These are phyloP conservation scores for Melolontha melolontha DNA, from an alignment of 2,888 invertebrate genomes.

Conservation along the genomic window DNA sequence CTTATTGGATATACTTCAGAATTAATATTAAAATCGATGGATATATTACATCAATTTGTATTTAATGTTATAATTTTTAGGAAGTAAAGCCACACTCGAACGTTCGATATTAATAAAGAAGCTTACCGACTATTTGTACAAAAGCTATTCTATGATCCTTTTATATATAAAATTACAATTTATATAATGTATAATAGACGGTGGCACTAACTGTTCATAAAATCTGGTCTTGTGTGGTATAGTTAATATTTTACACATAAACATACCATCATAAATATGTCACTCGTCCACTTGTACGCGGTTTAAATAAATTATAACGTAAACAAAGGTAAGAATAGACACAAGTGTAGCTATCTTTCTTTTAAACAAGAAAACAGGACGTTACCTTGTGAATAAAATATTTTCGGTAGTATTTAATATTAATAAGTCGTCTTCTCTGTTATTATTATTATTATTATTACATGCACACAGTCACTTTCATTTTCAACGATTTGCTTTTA, in stretches of 20 bases:
- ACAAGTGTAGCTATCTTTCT: constrained; percentile 7
- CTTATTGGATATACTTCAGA: too few relatives aligned
- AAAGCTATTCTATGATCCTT: not conserved
- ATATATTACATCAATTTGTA: too few relatives aligned
- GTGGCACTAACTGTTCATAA: constrained; percentile 35
- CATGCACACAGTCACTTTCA: constrained; percentile 18
- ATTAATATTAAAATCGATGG: too few relatives aligned
- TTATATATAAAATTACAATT: constrained; percentile 18
- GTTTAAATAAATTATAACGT: constrained; percentile 37
- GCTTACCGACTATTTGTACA: not conserved
- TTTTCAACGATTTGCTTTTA: not conserved
- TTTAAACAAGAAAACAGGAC: constrained; percentile 12
- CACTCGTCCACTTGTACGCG: constrained; percentile 34
- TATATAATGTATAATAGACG: constrained; percentile 24
- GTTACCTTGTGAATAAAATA: constrained; percentile 21
- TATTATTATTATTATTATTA: constrained; percentile 5
- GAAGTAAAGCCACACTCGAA: too few relatives aligned
- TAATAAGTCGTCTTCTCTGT: constrained; percentile 18
- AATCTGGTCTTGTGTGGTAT: constrained; percentile 32
- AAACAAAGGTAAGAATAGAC: constrained; percentile 33
- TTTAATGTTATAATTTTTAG: too few relatives aligned
- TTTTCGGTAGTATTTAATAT: constrained; percentile 22
- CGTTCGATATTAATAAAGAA: too few relatives aligned
- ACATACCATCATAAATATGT: constrained; percentile 31
- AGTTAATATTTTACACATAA: constrained; percentile 38